Conservation (phyloP, 1,140 invertebrate species). For the Apolygus lucorum region DNA sequence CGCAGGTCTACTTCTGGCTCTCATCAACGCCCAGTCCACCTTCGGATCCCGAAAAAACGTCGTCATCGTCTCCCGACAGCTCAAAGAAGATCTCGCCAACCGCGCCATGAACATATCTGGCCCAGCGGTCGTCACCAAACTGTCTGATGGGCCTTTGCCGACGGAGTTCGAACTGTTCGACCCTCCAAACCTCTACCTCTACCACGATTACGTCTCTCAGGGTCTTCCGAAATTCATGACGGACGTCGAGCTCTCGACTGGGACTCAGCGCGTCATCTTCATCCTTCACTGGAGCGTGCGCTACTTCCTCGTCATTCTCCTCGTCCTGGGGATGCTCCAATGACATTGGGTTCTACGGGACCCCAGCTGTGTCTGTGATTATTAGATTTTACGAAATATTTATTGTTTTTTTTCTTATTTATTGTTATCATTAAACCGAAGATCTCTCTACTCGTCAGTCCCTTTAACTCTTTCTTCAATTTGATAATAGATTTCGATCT, state of each 20-base stretch:
- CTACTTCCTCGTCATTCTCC: not conserved
- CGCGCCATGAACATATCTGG: too few species aligned
- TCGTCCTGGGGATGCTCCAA: not conserved
- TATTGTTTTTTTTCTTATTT: too few species aligned
- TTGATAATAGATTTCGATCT: too few species aligned
- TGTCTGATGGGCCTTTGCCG: not conserved
- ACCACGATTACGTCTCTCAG: conserved; percentile 5
- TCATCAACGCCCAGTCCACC: not conserved
- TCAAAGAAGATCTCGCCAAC: not conserved
- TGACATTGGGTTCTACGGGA: not conserved
- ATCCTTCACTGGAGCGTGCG: conserved; percentile 6
- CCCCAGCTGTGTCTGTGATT: not conserved
- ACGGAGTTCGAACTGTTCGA: not conserved
- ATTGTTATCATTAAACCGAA: too few species aligned
- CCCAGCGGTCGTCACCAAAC: not conserved
- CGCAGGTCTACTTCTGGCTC: not conserved
- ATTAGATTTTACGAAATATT: too few species aligned
- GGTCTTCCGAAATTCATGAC: conserved; percentile 9
- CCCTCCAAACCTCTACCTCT: conserved; percentile 1
- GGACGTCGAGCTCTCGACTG: not conserved
- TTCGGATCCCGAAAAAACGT: not conserved
- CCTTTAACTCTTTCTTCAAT: too few species aligned
- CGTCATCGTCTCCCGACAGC: not conserved
- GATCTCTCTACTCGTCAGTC: too few species aligned
- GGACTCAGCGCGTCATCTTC: not conserved